Base-by-base conservation (phyloP, 2,797 vertebrate genomes). In the Darevskia mixta region DNA sequence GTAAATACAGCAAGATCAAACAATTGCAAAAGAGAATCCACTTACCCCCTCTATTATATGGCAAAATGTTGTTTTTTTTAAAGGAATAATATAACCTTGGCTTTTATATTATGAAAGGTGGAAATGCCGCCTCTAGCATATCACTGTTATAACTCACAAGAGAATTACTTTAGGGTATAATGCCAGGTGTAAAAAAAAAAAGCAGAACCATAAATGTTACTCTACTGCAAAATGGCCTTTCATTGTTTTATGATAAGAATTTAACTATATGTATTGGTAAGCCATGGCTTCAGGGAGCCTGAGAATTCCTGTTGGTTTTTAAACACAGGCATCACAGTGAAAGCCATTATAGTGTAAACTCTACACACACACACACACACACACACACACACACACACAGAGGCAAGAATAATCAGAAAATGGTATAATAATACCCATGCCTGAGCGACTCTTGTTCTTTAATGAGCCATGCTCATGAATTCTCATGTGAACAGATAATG, bases 401-500 rank as follows among this genome's bases (percentile, higher is more conserved):
- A 35, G 45, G 49, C 49, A 27, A 61, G 5, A 32, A 61, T 43
- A 64, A 78, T n/a, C 43, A 69, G 32, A 67, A 64, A 49, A 75
- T 23, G 80, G 1, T 67, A 67, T 61, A 82, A 58, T 79, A 81
- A n/a, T 81, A 73, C 58, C 45, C 67, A 49, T 76, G 71, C 58
- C 43, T 67, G 32, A 81, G 61, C 82, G 67, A n/a, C 9, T 85
- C n/a, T 75, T 86, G 38, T 78, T 83, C 64, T 76, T 85, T 86
- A 86, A 86, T 77, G 61, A 85, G 43, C 18, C 32, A 41, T 82
- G 71, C 61, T 89, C 43, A 55, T 76, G 88, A 86, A 86, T n/a
- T 38, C 49, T 86, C 64, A 55, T 69, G 32, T 86, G 85, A 67
- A 38, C 58, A 85, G 61, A 80, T 71, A 81, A 49, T 55, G 69